Evolutionary conservation across 2,888 invertebrate species (phyloP).

Genomic region (Pecten maximus): DNA sequence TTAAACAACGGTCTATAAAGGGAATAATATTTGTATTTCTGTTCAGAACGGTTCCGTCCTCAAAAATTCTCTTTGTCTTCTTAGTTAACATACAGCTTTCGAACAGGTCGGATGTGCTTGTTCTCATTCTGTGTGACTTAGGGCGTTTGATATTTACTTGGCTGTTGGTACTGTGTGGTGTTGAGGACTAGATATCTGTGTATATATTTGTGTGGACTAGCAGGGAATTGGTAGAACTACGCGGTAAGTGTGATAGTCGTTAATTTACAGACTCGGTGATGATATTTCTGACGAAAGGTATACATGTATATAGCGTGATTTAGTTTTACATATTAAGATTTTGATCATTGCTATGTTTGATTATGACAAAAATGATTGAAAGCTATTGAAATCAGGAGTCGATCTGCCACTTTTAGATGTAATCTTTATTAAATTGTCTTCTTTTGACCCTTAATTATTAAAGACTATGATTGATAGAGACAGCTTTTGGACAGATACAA

Average conservation of each 20-base stretch:
- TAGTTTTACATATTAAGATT: not conserved
- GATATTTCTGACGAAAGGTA: no score
- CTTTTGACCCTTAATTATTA: not conserved
- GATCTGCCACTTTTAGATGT: not conserved
- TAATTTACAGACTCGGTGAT: no score
- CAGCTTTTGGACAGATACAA: not conserved
- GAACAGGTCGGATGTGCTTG: constrained; percentile 22
- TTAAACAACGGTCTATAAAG: constrained; percentile 12
- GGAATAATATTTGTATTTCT: constrained; percentile 28
- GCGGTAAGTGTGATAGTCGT: not conserved
- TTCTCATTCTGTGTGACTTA: not conserved
- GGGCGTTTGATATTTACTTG: not conserved
- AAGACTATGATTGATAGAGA: not conserved
- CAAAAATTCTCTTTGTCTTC: constrained; percentile 32
- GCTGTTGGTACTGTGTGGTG: not conserved
- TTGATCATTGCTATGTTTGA: not conserved
- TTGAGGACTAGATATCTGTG: not conserved
- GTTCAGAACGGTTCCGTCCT: constrained; percentile 9
- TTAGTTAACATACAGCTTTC: not conserved
- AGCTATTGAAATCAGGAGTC: not conserved
- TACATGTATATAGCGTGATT: not conserved
- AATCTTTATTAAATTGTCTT: not conserved
- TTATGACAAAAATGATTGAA: not conserved
- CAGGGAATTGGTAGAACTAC: not conserved
- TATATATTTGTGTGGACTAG: not conserved